Base-by-base conservation (phyloP, 2,888 invertebrate genomes). In the Pseudolycoriella hygida region DNA sequence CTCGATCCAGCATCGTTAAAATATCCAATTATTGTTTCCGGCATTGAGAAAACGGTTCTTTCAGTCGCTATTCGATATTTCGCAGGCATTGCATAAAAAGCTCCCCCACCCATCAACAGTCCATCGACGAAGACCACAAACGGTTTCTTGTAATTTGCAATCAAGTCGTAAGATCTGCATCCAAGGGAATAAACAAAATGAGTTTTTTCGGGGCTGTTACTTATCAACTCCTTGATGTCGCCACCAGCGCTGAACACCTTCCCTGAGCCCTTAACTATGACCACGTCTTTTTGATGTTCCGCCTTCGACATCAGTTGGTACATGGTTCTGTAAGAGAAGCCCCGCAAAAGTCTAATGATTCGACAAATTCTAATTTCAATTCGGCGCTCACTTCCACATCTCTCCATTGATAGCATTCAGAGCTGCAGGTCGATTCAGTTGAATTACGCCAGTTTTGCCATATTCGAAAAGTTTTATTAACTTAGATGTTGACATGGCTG, bases 231-330 rank as follows among this genome's bases (percentile, higher is more conserved):
- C 59, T 84, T 77, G 0, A 98, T 85, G 68, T 98, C 98, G 1
- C 98, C 98, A 1, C 98, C 98, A 12, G 98, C 96, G 69, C 98
- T 98, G 63, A 98, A 99, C 1, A 96, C 87, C 63, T 93, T 96
- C 0, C 80, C 92, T 11, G 89, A 89, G 0, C 86, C 88, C 67
- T 85, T 83, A 6, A 90, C 69, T 11, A 90, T 75, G 5, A 88
- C 75, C 46, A 78, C 3, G 67, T 62, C 54, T 77, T 79, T 4
- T 66, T 73, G 14, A 67, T 71, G 59, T 89, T 82, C 82, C 89
- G 92, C 57, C 79, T 73, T 25, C 8, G 25, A 25, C 5, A 25
- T 4, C 25, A 25, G 8, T 8, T 25, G 5, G 8, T 25, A 25
- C 25, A 8, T 6, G 8, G 4, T 25, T 8, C 25, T 25, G 25